Evolutionary conservation across 2,797 vertebrate species (phyloP).

Genomic region (Pangasius larnaudii): DNA sequence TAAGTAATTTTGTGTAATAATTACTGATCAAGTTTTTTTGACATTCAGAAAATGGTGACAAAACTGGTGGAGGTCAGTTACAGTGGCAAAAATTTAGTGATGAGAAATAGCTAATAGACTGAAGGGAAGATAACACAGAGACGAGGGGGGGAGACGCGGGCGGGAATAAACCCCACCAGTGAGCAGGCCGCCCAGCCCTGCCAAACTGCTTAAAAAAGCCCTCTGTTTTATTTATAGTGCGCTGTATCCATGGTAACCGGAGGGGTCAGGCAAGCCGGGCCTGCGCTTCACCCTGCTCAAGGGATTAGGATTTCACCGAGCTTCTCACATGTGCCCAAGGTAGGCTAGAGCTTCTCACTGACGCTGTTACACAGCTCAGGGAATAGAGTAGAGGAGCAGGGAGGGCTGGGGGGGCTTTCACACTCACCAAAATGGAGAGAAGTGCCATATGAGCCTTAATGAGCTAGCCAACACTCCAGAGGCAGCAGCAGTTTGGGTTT

Average conservation of each 20-base stretch:
- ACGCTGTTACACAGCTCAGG: slow-evolving; percentile 71
- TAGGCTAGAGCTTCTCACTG: slow-evolving; percentile 77
- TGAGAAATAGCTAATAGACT: slow-evolving; percentile 57
- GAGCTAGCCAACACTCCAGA: slow-evolving; percentile 61
- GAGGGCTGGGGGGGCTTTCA: slow-evolving; percentile 55
- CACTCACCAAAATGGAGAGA: slow-evolving; percentile 56
- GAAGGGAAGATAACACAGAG: slow-evolving; percentile 32
- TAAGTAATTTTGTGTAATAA: neutral
- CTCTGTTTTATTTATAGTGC: slow-evolving; percentile 99
- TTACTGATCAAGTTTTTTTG: neutral
- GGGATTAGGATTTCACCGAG: slow-evolving; percentile 96
- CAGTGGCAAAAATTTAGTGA: slow-evolving; percentile 11
- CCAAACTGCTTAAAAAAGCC: slow-evolving; percentile 87
- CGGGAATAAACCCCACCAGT: slow-evolving; percentile 78
- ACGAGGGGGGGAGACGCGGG: slow-evolving; percentile 57
- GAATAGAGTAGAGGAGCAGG: slow-evolving; percentile 67
- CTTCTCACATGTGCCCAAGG: slow-evolving; percentile 84
- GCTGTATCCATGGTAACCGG: slow-evolving; percentile 97
- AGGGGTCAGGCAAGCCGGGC: slow-evolving; percentile 99
- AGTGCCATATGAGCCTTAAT: slow-evolving; percentile 65
- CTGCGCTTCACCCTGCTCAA: slow-evolving; percentile 95
- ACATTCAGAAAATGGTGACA: neutral
- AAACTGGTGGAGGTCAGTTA: slow-evolving; percentile 18
- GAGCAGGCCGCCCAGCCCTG: slow-evolving; percentile 80
- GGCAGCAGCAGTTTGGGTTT: slow-evolving; percentile 49